Base-by-base conservation (phyloP, 2,888 invertebrate genomes). In the Clunio marinus region DNA sequence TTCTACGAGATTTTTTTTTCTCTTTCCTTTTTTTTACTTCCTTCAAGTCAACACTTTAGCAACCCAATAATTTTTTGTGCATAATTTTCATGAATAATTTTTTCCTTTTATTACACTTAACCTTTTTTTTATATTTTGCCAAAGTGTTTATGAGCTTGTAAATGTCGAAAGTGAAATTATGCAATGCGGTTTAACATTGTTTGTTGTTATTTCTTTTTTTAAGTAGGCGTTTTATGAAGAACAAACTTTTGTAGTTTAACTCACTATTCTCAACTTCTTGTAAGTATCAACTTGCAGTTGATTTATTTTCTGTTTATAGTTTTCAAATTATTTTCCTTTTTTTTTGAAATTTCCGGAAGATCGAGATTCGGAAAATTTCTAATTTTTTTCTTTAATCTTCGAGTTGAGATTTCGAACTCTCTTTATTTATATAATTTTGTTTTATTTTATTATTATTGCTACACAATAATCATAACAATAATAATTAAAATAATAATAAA, bases 401-500 rank as follows among this genome's bases (percentile, higher is more conserved):
- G n/a, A 32, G 32, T 32, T 7, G 32, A 32, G 4, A 32, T 41
- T 41, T 8, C 32, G 32, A 32, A 32, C 4, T 7, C 25, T 28
- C n/a, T 58, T 27, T 58, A 58, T 32, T 32, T 58, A 58, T 60
- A 37, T 37, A 24, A 37, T 60, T 60, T 60, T 60, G 35, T 63
- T 63, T 65, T 46, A 24, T 55, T 55, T 55, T 55, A 65, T 51
- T 45, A 20, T 65, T 65, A 65, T 65, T 65, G 65, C 65, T 32
- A 5, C 46, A 65, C 65, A 46, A 65, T 65, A 65, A 65, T 46
- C 65, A n/a, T 65, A 65, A 65, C 65, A 65, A 65, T 65, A 24
- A 65, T 46, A 65, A 65, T 65, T 65, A 65, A 65, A 65, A 65
- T 65, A 45, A 65, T 65, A 65, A 65, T 46, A 65, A 51, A 65